These are phyloP conservation scores for Arctopsyche grandis DNA, from an alignment of 1,140 invertebrate genomes.

Conservation along the genomic window DNA sequence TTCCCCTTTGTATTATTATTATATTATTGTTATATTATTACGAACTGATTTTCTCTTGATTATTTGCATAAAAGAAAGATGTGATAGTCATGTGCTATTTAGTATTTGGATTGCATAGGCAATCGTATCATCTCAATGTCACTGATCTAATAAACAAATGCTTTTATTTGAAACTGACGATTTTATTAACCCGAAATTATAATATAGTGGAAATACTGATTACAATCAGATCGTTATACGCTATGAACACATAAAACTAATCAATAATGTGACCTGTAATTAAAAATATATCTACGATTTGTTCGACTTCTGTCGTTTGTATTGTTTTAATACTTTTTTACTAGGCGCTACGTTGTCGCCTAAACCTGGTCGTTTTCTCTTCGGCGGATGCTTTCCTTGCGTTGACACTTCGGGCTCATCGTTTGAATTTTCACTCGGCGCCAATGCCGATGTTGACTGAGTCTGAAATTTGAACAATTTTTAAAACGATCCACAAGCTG, in stretches of 20 bases:
- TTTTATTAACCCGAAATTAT: background rate
- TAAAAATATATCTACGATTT: background rate
- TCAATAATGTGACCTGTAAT: too few species aligned
- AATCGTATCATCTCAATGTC: slow-evolving; percentile 24
- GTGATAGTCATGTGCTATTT: slow-evolving; percentile 16
- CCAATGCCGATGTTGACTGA: background rate
- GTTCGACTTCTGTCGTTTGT: slow-evolving; percentile 65
- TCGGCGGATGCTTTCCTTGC: slow-evolving; percentile 65
- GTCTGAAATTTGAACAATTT: background rate
- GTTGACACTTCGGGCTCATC: slow-evolving; percentile 36
- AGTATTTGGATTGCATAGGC: slow-evolving; percentile 13
- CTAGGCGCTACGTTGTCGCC: slow-evolving; percentile 81
- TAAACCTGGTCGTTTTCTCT: slow-evolving; percentile 80
- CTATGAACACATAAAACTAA: too few species aligned
- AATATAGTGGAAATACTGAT: too few species aligned
- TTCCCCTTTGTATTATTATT: background rate
- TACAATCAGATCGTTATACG: too few species aligned
- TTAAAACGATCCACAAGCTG: background rate
- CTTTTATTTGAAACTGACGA: slow-evolving; percentile 18
- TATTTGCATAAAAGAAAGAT: slow-evolving; percentile 3
- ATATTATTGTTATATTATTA: background rate
- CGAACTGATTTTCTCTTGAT: background rate
- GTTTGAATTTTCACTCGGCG: background rate
- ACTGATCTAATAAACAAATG: slow-evolving; percentile 25
- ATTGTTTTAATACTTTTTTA: slow-evolving; percentile 86